These are phyloP conservation scores for Mactromeris polynyma DNA, from an alignment of 2,888 invertebrate species.

Conservation along the genomic window DNA sequence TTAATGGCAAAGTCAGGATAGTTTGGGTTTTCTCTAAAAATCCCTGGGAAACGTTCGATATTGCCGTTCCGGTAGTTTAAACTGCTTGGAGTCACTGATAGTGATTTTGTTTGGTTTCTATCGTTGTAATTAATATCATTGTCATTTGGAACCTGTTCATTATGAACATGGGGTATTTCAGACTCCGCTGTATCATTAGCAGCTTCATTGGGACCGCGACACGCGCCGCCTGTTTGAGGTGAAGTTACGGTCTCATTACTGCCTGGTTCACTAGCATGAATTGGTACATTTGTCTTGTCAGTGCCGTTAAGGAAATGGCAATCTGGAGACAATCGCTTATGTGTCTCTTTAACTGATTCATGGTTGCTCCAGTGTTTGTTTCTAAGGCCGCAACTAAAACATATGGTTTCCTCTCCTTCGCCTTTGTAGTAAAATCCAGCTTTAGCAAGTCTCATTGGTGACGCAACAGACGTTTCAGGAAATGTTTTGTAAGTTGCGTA, in stretches of 20 bases:
- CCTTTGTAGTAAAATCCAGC: conserved; percentile 44
- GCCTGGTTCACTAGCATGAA: background rate
- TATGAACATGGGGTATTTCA: no score
- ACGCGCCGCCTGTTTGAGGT: background rate
- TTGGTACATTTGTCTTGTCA: conserved; percentile 4
- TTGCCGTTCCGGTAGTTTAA: background rate
- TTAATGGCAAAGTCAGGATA: conserved; percentile 28
- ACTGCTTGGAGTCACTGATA: no score
- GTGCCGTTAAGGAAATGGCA: conserved; percentile 20
- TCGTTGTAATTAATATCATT: background rate
- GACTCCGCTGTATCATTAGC: no score
- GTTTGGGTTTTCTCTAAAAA: background rate
- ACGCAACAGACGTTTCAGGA: background rate
- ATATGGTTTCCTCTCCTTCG: conserved; percentile 21
- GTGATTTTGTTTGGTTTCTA: background rate
- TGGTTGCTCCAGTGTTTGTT: conserved; percentile 2
- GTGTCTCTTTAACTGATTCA: conserved; percentile 17
- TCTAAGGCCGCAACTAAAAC: conserved; percentile 31
- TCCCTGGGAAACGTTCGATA: conserved; percentile 10
- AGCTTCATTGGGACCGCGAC: background rate
- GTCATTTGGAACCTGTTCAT: background rate
- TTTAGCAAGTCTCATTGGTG: conserved; percentile 17
- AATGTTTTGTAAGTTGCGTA: conserved; percentile 16
- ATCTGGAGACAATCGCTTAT: conserved; percentile 26
- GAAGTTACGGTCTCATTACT: background rate